Base-by-base conservation (phyloP, 1,140 invertebrate genomes). In the Habropoda laboriosa region DNA sequence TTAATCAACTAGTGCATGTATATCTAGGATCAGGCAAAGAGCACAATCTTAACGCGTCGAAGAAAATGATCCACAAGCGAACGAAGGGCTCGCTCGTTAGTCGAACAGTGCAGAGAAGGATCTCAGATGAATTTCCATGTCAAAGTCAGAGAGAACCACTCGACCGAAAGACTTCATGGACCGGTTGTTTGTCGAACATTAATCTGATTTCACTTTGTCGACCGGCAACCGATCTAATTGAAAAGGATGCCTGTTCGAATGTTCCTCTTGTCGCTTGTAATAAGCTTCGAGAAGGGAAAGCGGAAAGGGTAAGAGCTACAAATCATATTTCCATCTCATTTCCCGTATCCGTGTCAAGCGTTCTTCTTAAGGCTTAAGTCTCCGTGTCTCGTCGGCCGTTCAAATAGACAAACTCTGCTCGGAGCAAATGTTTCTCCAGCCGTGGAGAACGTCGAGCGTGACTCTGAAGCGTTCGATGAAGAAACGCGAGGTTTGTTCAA, bases 241-340 rank as follows among this genome's bases (percentile, higher is more conserved):
- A 66, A 42, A 45, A 53, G 13, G 16, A 42, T 47, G 27, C 35
- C 45, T 10, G 18, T 35, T n/a, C 18, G n/a, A 13, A 38, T 3
- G 35, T 35, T 51, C 21, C 10, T 40, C 40, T 30, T 16, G 63
- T 40, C 45, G 35, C 35, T 35, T 32, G 10, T 49, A 64, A 75
- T 66, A 66, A 66, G 18, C 24, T 21, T 7, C 30, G 7, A 27
- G n/a, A n/a, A n/a, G n/a, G n/a, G n/a, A n/a, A n/a, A n/a, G n/a
- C n/a, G n/a, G n/a, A n/a, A n/a, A n/a, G n/a, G 24, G 24, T n/a
- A 21, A 32, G 32, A 18, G 38, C 18, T 55, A 38, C 61, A 67
- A 76, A 76, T 76, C 49, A 67, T 45, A 76, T 76, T 76, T 76
- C 63, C 73, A 66, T 53, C 61, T 76, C 73, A 76, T 76, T 76